Percentiles rank a stretch among this genome's conserved stretches.
Evolutionary conservation across 2,888 invertebrate genomes (phyloP).

Genomic region (Charanyca ferruginea): DNA sequence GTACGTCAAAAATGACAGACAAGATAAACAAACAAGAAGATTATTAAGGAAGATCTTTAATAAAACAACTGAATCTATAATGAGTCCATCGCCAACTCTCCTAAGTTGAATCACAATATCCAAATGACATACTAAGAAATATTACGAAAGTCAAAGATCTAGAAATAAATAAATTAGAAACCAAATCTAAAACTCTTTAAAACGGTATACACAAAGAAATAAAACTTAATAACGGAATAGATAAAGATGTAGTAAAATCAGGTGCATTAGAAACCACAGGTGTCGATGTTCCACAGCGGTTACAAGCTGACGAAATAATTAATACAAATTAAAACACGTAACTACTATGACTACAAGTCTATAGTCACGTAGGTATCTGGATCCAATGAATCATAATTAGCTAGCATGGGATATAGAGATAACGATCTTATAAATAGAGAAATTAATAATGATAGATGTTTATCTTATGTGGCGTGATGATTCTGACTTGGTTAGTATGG

Average conservation of each 20-base stretch:
- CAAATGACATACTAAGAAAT: too few species aligned
- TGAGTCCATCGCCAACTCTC: neutral
- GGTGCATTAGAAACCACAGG: conserved; percentile 29
- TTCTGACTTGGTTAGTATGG: neutral
- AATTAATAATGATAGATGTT: neutral
- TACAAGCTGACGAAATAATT: conserved; percentile 39
- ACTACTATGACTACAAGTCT: conserved; percentile 37
- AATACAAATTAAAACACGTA: conserved; percentile 31
- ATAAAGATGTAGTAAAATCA: conserved; percentile 11
- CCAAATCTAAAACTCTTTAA: neutral
- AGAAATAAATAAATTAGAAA: too few species aligned
- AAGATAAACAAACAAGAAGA: neutral
- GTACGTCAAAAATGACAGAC: neutral
- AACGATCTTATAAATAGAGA: conserved; percentile 10
- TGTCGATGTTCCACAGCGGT: conserved; percentile 1
- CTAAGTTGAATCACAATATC: neutral
- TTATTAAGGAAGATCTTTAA: neutral
- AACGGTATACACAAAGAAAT: neutral
- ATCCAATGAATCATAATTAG: conserved; percentile 31
- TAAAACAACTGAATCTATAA: neutral
- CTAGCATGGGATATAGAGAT: conserved; percentile 22
- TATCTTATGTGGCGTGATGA: neutral
- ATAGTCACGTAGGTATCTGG: conserved; percentile 49
- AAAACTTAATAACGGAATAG: neutral
- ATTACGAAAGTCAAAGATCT: too few species aligned